Conservation (phyloP, 2,888 invertebrate species). For the Erynnis tages region DNA sequence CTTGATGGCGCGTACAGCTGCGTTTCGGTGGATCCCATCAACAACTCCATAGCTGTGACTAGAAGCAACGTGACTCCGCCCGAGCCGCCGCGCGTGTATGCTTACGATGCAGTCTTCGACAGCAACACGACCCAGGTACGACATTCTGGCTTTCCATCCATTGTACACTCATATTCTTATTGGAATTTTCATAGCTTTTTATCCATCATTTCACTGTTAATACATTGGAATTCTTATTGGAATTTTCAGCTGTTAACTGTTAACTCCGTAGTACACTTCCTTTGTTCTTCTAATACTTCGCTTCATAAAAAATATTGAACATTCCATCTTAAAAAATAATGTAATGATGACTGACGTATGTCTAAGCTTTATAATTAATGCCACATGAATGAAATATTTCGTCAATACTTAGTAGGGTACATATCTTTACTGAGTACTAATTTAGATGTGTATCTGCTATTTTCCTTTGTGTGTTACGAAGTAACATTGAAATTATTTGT, state of each 20-base stretch:
- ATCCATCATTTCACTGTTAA: background rate
- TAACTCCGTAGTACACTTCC: background rate
- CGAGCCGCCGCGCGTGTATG: constrained; percentile 93
- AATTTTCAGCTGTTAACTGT: constrained; percentile 1
- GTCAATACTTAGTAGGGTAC: too few species aligned
- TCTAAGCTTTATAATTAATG: too few species aligned
- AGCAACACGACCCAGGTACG: constrained; percentile 90
- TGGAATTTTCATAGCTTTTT: background rate
- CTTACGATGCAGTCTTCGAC: constrained; percentile 97
- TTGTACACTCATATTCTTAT: too few species aligned
- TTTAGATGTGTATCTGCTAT: too few species aligned
- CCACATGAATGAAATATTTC: too few species aligned
- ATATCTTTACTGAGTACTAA: too few species aligned
- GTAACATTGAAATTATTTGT: too few species aligned
- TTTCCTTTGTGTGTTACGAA: too few species aligned
- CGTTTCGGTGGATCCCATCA: constrained; percentile 88
- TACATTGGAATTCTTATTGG: constrained; percentile 2
- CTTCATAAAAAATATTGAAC: too few species aligned
- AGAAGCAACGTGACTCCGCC: constrained; percentile 86
- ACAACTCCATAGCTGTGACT: constrained; percentile 89
- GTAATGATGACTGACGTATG: too few species aligned
- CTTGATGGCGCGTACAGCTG: constrained; percentile 86
- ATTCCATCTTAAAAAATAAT: too few species aligned
- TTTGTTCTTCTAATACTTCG: background rate
- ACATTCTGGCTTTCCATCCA: background rate